Base-by-base conservation (phyloP, 1,140 invertebrate genomes). In the Papilio polyxenes region DNA sequence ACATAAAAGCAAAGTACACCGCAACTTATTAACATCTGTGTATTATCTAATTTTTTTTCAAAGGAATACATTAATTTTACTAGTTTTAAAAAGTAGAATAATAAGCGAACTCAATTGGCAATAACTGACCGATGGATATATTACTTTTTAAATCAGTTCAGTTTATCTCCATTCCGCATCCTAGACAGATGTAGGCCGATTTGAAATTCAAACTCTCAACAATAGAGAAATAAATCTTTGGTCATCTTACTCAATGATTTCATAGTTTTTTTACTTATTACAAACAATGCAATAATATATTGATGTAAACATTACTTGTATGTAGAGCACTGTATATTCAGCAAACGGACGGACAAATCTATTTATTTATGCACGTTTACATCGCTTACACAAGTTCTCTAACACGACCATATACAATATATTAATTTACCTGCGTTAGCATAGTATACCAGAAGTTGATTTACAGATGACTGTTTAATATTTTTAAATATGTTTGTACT, bases 341-440 rank as follows among this genome's bases (percentile, higher is more conserved):
- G 31, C 65, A 37, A 31, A 40, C 65, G 65, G 11, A 72, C 23
- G 13, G 20, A 65, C 13, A 31, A 5, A 11, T 3, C 11, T 72
- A 72, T 59, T 59, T 72, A 40, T 37, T 72, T 37, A 72, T 40
- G 15, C 65, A 72, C 65, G 11, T 37, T 72, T 37, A 23, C 65
- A 72, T 40, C 65, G 65, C 31, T 72, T 72, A 72, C 15, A 72
- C 65, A 72, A 72, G 37, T 56, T 6, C 65, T 72, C 65, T 37
- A 37, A 37, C 23, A 72, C 65, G 23, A 40, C 65, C 31, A 37
- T 72, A 40, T 72, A n/a, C n/a, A n/a, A n/a, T n/a, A 72, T 72
- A 72, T 72, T 37, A 31, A 40, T 72, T 72, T 72, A 40, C 11
- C 13, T 37, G 65, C 31, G n/a, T n/a, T 37, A 15, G 40, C 65